Evolutionary conservation across 2,888 invertebrate genomes (phyloP).

Genomic region (Netelia inedita): DNA sequence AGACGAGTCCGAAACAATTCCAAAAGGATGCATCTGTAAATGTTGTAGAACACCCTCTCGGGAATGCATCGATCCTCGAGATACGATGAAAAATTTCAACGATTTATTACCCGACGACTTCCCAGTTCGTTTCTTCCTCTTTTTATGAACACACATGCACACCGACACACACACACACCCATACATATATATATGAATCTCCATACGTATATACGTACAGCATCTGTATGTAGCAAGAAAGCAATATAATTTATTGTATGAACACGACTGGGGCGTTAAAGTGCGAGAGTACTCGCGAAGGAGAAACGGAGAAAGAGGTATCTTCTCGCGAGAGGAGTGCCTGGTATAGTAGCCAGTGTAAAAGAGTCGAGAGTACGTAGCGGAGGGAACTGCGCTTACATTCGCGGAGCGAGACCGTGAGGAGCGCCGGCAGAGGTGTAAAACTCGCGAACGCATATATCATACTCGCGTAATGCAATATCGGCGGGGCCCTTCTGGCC

Average conservation of each 20-base stretch:
- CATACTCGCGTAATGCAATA: slow-evolving; percentile 79
- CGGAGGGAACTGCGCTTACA: slow-evolving; percentile 16
- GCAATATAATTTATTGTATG: slow-evolving; percentile 57
- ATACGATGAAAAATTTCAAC: slow-evolving; percentile 8
- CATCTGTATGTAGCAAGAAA: slow-evolving; percentile 20
- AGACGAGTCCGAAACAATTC: slow-evolving; percentile 30
- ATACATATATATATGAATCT: background rate
- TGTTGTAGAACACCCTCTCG: background rate
- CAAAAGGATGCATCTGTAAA: background rate
- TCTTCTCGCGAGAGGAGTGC: slow-evolving; percentile 36
- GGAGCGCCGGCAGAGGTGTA: slow-evolving; percentile 71
- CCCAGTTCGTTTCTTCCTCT: slow-evolving; percentile 37
- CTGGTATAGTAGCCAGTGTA: slow-evolving; percentile 38
- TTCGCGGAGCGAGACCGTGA: slow-evolving; percentile 28
- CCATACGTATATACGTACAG: background rate
- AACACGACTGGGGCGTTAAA: slow-evolving; percentile 58
- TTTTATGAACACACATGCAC: too few relatives aligned
- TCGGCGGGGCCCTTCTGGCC: slow-evolving; percentile 72
- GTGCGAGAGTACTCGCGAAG: slow-evolving; percentile 46
- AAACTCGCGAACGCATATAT: slow-evolving; percentile 78
- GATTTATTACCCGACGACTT: slow-evolving; percentile 52
- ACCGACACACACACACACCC: background rate
- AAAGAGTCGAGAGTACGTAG: slow-evolving; percentile 34
- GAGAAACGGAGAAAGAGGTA: slow-evolving; percentile 23
- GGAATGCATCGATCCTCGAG: slow-evolving; percentile 11